Evolutionary conservation across 1,140 invertebrate genomes (phyloP), one percentile per base, ranked within the genome.

Genomic region (Teleopsis dalmanni): DNA sequence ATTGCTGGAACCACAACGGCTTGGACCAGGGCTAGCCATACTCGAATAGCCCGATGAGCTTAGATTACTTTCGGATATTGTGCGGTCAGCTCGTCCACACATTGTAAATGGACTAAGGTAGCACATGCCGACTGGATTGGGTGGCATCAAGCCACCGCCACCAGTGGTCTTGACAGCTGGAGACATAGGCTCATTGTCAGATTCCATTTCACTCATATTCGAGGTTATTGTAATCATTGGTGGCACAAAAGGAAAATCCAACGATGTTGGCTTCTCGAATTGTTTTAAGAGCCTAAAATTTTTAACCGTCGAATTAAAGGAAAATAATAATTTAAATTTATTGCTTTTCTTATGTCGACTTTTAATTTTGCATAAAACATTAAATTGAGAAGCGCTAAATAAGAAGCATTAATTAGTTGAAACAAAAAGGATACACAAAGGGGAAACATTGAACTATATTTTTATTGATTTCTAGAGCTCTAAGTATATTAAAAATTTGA

Each of bases 31-130:
- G 70, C 82, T 85, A 3, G 84, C 84, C 80, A 87, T 86, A 4
- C 84, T 87, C 50, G 82, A 85, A 58, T 88, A 88, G n/a, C 86
- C 86, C 1, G 84, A 87, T 9, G 84, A 87, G 50, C 83, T 86
- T 18, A 88, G 68, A 68, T 88, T 88, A 0, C 84, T 86, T 68
- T 88, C 84, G 1, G 85, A 88, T 13, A 83, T 81, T 13, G 82
- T 81, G 56, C 84, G 73, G 56, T 85, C 83, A 10, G 80, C 76
- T 53, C 80, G 67, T 9, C 78, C 75, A 21, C 80, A 78, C 73
- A 84, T 82, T 1, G 82, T 81, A 59, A 87, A 86, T 7, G 85
- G 85, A 63, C 83, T 85, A 26, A 88, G 65, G 60, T 86, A 87
- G 47, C 78, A 79, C 78, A 86, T 83, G 23, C 80, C 79, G 18